Conservation (phyloP, 2,888 invertebrate species). For the Andrena hattorfiana region DNA sequence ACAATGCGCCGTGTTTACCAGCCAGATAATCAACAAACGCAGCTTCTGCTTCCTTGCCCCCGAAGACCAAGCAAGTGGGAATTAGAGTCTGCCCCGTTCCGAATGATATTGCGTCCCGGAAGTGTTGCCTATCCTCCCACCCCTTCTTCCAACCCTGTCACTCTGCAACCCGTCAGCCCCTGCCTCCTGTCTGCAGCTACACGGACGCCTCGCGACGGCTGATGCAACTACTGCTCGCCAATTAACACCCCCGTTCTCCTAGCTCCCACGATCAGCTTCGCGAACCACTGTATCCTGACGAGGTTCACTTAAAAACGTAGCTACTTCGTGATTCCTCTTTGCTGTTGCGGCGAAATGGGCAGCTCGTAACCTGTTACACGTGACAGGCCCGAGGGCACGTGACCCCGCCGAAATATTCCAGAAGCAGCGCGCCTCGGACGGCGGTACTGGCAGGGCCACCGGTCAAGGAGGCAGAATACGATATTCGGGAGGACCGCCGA, state of each 20-base stretch:
- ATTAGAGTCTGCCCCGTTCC: slow-evolving; percentile 69
- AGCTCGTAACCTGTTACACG: slow-evolving; percentile 37
- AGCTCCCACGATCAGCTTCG: no score
- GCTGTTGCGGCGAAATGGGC: neutral
- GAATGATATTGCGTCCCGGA: slow-evolving; percentile 72
- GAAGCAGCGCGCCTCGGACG: neutral
- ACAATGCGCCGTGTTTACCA: slow-evolving; percentile 81
- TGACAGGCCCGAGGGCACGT: neutral
- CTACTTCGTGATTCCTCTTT: no score
- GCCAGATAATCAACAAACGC: slow-evolving; percentile 80
- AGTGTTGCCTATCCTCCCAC: slow-evolving; percentile 46
- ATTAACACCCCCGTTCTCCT: neutral
- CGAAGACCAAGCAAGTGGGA: slow-evolving; percentile 74
- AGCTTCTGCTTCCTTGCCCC: slow-evolving; percentile 69
- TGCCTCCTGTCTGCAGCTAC: neutral
- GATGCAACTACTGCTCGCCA: neutral
- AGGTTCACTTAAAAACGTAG: no score
- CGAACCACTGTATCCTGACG: no score
- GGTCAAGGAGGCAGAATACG: slow-evolving; percentile 57
- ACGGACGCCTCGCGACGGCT: neutral
- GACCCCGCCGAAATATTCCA: neutral
- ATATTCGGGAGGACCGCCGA: slow-evolving; percentile 38
- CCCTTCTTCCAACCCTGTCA: neutral
- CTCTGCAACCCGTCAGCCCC: slow-evolving; percentile 28
- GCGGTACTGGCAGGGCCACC: neutral